Base-by-base conservation (phyloP, 2,113 vertebrate species). In the Caretta caretta region DNA sequence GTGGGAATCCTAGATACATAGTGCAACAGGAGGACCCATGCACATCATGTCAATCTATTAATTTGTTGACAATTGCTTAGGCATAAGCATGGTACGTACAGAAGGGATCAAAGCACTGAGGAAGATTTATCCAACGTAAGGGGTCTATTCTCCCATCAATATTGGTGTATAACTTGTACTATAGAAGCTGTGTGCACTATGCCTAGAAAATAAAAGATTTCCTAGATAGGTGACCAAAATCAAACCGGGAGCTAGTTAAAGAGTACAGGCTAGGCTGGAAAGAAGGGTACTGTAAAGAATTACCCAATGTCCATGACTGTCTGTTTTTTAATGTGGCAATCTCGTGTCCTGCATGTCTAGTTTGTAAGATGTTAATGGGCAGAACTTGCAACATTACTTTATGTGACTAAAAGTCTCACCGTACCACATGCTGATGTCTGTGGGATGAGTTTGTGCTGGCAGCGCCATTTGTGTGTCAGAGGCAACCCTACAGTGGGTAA, bases 191-290 rank as follows among this genome's bases (percentile, higher is more conserved):
- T 12, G 56, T 22, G n/a, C 81, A n/a, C 19, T 27, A 86, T 48
- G 24, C 1, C 5, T 89, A n/a, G 46, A 78, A 93, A 91, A 81
- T 53, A 81, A 57, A 0, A 0, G 76, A 80, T 0, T 2, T n/a
- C 85, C 89, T 72, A 19, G 83, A 50, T 78, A 85, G 84, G 48
- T 14, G 0, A 87, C 78, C 57, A 54, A 59, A 86, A 92, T 89
- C 83, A 54, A 89, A 75, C 24, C 86, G 27, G 2, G 1, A 62
- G 83, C 50, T 54, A 80, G 14, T 48, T 89, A 75, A 2, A 86
- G 27, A 5, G 56, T 27, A 57, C 24, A 57, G 25, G 80, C 5
- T 54, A 83, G 57, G 0, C 0, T n/a, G 31, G 16, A n/a, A 56
- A 93, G 86, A 24, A 65, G 88, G 6, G 72, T 13, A 10, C 87